phyloP scores from a whole-genome alignment of 2,888 invertebrate species.

The Barypeithes pellucidus region DNA sequence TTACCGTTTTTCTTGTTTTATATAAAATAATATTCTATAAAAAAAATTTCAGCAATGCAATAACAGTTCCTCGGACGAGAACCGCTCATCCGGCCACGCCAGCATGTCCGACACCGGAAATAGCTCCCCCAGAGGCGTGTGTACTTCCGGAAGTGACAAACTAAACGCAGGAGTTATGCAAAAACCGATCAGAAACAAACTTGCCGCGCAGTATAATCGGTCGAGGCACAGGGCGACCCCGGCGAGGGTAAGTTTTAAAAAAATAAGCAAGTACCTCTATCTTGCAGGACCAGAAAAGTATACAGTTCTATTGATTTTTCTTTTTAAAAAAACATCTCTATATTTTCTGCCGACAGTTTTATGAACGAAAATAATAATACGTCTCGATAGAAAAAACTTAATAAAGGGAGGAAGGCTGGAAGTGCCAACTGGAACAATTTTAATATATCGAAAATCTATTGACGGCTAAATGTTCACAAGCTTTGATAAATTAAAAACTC shows the following conservation, averaged over 20 bases:
- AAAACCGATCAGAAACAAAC: slow-evolving; percentile 77
- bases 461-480: neutral
- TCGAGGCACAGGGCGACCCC: slow-evolving; percentile 79
- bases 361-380: neutral
- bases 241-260: slow-evolving; percentile 72
- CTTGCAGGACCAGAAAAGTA: neutral
- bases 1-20: too few species aligned
- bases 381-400: too few species aligned
- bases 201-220: slow-evolving; percentile 76
- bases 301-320: neutral
- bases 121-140: slow-evolving; percentile 74
- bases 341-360: neutral
- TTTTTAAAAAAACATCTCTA: neutral
- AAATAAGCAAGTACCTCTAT: too few species aligned
- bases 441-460: neutral
- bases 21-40: too few species aligned
- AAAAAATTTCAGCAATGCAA: slow-evolving; percentile 67
- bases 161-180: slow-evolving; percentile 78
- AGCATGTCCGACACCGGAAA: slow-evolving; percentile 94
- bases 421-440: neutral
- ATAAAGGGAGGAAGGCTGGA: neutral
- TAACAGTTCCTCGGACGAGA: slow-evolving; percentile 88
- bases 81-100: slow-evolving; percentile 93
- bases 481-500: too few species aligned
- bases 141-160: slow-evolving; percentile 77